These are phyloP conservation scores for Hirtodrosophila duncani DNA, from an alignment of 2,888 invertebrate genomes.

Conservation along the genomic window DNA sequence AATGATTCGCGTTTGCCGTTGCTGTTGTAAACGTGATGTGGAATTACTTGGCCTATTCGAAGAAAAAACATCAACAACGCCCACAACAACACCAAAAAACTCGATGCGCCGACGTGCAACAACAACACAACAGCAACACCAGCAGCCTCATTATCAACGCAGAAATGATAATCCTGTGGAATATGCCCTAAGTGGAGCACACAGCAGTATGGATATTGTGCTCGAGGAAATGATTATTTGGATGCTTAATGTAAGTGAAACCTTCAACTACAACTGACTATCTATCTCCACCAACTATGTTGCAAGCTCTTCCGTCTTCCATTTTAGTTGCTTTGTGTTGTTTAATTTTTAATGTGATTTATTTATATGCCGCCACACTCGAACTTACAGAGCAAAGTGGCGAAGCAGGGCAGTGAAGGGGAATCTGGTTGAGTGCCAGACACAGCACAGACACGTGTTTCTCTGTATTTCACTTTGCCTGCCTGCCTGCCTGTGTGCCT, in stretches of 20 bases:
- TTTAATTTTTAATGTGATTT: constrained; percentile 70
- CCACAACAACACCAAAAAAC: constrained; percentile 1
- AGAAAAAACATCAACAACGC: constrained; percentile 14
- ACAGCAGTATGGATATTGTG: constrained; percentile 53
- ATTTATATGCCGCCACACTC: constrained; percentile 36
- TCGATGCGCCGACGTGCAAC: constrained; percentile 17
- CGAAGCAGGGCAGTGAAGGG: constrained; percentile 1
- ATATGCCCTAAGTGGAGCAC: constrained; percentile 53
- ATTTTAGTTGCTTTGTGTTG: constrained; percentile 26
- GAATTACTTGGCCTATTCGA: constrained; percentile 47
- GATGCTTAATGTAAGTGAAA: constrained; percentile 61
- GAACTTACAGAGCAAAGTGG: constrained; percentile 6
- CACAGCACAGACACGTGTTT: too few relatives aligned
- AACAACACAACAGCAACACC: constrained; percentile 6
- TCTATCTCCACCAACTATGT: neutral
- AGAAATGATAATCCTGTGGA: constrained; percentile 55
- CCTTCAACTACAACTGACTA: neutral
- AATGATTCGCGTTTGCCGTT: constrained; percentile 52
- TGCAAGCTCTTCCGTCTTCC: constrained; percentile 6
- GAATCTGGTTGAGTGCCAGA: constrained; percentile 20
- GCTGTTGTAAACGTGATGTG: constrained; percentile 48
- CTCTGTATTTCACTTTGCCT: constrained; percentile 1
- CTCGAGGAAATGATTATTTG: constrained; percentile 58
- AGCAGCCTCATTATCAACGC: constrained; percentile 25
- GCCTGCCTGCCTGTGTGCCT: constrained; percentile 5